Evolutionary conservation across 2,888 invertebrate species (phyloP).

Genomic region (Ectemnius lituratus): DNA sequence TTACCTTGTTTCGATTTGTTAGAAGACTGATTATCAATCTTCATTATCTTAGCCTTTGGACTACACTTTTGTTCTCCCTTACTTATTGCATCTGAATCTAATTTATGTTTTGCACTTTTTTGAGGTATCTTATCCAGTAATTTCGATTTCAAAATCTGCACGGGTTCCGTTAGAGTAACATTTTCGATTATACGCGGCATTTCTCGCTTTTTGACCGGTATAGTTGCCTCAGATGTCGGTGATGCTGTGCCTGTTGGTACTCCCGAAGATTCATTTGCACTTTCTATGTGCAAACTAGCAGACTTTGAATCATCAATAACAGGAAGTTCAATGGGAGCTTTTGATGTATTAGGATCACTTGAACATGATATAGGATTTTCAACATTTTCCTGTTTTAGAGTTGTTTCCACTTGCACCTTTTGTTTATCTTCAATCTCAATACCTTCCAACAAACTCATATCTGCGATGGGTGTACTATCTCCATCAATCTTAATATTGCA

Average conservation of each 20-base stretch:
- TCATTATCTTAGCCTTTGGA: slow-evolving; percentile 69
- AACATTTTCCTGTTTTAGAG: slow-evolving; percentile 35
- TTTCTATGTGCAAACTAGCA: slow-evolving; percentile 59
- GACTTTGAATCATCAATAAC: slow-evolving; percentile 50
- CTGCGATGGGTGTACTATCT: slow-evolving; percentile 50
- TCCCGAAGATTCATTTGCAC: slow-evolving; percentile 60
- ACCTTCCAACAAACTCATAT: slow-evolving; percentile 59
- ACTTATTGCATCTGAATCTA: slow-evolving; percentile 62
- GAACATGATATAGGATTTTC: slow-evolving; percentile 28
- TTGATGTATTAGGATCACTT: slow-evolving; percentile 31
- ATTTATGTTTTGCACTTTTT: slow-evolving; percentile 70
- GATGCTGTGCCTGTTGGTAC: slow-evolving; percentile 56
- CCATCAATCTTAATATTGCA: slow-evolving; percentile 30
- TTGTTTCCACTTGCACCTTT: slow-evolving; percentile 52
- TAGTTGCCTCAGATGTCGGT: slow-evolving; percentile 57
- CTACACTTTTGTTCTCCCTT: slow-evolving; percentile 54
- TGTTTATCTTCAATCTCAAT: slow-evolving; percentile 63
- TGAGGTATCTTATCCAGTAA: slow-evolving; percentile 67
- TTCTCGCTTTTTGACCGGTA: slow-evolving; percentile 75
- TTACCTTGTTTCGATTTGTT: slow-evolving; percentile 56
- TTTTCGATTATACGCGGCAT: slow-evolving; percentile 76
- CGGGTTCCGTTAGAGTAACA: slow-evolving; percentile 72
- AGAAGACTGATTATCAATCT: slow-evolving; percentile 62
- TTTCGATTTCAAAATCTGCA: slow-evolving; percentile 73
- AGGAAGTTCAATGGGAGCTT: slow-evolving; percentile 26